Evolutionary conservation across 2,113 vertebrate species (phyloP).

Genomic region (Ahaetulla prasina): DNA sequence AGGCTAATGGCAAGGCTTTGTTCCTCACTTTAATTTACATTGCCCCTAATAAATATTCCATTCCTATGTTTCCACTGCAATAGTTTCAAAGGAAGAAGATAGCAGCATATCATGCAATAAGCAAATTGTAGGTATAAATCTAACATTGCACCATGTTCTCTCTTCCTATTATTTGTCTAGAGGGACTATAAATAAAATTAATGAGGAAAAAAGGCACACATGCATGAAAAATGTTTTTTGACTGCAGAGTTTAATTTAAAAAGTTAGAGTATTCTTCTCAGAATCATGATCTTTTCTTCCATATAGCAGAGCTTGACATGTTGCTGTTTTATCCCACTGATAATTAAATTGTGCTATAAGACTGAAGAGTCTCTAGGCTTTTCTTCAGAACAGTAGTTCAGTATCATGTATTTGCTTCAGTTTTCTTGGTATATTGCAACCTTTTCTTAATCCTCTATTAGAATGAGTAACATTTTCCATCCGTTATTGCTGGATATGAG

Average conservation of each 20-base stretch:
- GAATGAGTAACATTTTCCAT: background rate
- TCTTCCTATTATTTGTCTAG: background rate
- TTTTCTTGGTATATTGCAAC: constrained; percentile 17
- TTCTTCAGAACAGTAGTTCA: background rate
- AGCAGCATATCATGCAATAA: background rate
- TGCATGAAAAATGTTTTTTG: background rate
- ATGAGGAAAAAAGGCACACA: background rate
- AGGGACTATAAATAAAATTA: background rate
- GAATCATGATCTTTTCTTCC: background rate
- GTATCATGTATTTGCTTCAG: constrained; percentile 1
- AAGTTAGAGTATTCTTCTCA: background rate
- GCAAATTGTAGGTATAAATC: background rate
- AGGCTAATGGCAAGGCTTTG: background rate
- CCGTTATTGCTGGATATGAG: constrained; percentile 24
- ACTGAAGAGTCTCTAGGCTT: background rate
- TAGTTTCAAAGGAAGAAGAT: background rate
- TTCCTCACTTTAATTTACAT: background rate
- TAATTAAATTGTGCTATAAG: background rate
- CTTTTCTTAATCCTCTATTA: background rate
- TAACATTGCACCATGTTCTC: background rate
- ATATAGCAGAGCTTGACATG: background rate
- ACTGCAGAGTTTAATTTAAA: background rate
- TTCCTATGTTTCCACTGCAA: background rate
- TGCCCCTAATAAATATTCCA: background rate
- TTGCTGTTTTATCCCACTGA: background rate